A percentile compares a stretch with the other conserved stretches of the same genome.
Conservation (phyloP, 1,140 invertebrate genomes). For the Caerostris extrusa region DNA sequence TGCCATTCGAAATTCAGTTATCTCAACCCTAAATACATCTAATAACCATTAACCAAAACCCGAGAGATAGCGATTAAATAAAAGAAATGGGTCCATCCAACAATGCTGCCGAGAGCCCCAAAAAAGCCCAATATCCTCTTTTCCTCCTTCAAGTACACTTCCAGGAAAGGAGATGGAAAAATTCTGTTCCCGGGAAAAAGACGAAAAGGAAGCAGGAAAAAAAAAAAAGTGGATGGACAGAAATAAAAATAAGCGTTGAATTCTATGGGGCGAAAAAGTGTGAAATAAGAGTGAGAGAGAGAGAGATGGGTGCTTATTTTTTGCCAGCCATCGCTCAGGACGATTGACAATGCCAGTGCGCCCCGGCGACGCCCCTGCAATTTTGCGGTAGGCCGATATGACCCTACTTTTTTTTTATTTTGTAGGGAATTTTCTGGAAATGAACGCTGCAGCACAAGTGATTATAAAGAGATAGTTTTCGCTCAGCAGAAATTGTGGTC, state of each 20-base stretch:
- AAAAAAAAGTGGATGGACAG: background rate
- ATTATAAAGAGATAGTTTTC: no score
- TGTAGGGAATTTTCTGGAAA: background rate
- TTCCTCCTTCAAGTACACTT: background rate
- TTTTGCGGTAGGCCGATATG: background rate
- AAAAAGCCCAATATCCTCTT: slow-evolving; percentile 3
- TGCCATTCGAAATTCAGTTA: background rate
- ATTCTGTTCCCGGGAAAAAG: slow-evolving; percentile 21
- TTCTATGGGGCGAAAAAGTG: slow-evolving; percentile 26
- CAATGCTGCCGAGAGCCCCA: background rate
- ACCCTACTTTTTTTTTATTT: background rate
- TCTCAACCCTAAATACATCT: background rate
- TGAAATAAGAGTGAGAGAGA: background rate
- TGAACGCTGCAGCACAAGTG: background rate
- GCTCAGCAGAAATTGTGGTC: no score
- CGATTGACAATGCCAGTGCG: slow-evolving; percentile 23
- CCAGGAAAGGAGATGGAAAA: slow-evolving; percentile 12
- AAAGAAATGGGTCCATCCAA: background rate
- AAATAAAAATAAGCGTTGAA: slow-evolving; percentile 29
- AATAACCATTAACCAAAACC: background rate
- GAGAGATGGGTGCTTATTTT: slow-evolving; percentile 52
- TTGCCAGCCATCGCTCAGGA: slow-evolving; percentile 13
- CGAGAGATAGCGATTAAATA: background rate
- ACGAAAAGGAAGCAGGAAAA: no score
- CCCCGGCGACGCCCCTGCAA: slow-evolving; percentile 1